Percentiles rank a stretch among this genome's conserved stretches.
Evolutionary conservation across 2,113 vertebrate species (phyloP).

Genomic region (Boulengeromyrus knoepffleri): DNA sequence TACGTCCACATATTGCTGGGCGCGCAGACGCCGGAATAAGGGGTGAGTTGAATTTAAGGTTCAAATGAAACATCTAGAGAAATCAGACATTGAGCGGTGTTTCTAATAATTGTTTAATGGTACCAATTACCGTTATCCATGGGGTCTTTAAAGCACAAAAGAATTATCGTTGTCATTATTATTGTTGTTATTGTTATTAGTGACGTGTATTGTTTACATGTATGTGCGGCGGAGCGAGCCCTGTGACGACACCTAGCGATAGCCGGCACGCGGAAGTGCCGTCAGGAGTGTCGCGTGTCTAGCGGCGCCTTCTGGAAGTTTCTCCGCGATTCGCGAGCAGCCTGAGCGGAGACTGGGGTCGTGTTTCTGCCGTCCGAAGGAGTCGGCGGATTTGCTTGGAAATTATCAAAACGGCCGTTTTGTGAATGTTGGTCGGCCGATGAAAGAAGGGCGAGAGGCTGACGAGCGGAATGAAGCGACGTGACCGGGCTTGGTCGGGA

Average conservation of each 20-base stretch:
- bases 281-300: background rate
- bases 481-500: background rate
- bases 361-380: background rate
- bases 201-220: background rate
- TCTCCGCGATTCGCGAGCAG: background rate
- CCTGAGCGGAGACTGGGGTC: background rate
- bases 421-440: background rate
- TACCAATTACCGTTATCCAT: background rate
- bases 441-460: background rate
- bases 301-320: slow-evolving; percentile 1
- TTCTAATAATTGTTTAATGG: background rate
- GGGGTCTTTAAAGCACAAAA: background rate
- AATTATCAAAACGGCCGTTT: background rate
- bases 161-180: background rate
- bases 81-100: background rate
- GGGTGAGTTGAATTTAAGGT: background rate
- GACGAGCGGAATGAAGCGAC: background rate
- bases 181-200: background rate
- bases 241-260: background rate
- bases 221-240: background rate
- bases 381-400: background rate
- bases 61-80: background rate
- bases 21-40: background rate
- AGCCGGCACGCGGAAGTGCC: background rate
- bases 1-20: background rate